Conservation (phyloP, 2,888 invertebrate species). For the Aleiodes leptofemur region DNA sequence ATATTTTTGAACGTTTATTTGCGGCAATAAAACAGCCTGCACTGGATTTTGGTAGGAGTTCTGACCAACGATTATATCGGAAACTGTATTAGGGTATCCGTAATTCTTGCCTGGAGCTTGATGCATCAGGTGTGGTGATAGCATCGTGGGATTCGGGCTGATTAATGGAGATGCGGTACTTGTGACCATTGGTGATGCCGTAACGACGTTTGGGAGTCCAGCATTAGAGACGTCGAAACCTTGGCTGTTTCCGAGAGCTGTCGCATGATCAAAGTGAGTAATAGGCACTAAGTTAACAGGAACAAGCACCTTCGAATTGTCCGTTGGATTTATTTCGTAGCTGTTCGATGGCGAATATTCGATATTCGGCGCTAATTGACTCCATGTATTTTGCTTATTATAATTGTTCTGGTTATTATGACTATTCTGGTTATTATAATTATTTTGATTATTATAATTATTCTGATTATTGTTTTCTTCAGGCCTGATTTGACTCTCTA, state of each 20-base stretch:
- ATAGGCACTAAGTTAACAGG: slow-evolving; percentile 69
- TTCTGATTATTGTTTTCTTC: slow-evolving; percentile 47
- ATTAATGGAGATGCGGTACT: slow-evolving; percentile 63
- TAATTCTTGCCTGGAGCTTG: slow-evolving; percentile 53
- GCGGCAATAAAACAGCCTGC: slow-evolving; percentile 62
- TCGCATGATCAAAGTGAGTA: slow-evolving; percentile 74
- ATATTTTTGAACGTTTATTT: slow-evolving; percentile 57
- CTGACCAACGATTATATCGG: slow-evolving; percentile 71
- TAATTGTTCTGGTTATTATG: slow-evolving; percentile 50
- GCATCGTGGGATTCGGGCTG: slow-evolving; percentile 56
- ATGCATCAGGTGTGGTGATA: slow-evolving; percentile 16
- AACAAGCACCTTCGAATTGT: slow-evolving; percentile 69
- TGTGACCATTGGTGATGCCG: slow-evolving; percentile 58
- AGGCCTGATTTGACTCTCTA: slow-evolving; percentile 36
- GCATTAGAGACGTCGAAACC: slow-evolving; percentile 76
- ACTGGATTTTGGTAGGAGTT: slow-evolving; percentile 65
- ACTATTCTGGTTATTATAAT: slow-evolving; percentile 54
- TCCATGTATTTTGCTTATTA: slow-evolving; percentile 61
- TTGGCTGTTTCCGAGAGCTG: slow-evolving; percentile 75
- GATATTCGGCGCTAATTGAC: slow-evolving; percentile 65
- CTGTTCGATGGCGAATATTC: slow-evolving; percentile 68
- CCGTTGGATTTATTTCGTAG: slow-evolving; percentile 65
- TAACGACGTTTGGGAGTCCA: slow-evolving; percentile 65
- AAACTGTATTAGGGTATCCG: slow-evolving; percentile 60
- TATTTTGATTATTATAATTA: slow-evolving; percentile 50